Evolutionary conservation across 2,113 vertebrate species (phyloP).

Genomic region (Eidolon helvum): DNA sequence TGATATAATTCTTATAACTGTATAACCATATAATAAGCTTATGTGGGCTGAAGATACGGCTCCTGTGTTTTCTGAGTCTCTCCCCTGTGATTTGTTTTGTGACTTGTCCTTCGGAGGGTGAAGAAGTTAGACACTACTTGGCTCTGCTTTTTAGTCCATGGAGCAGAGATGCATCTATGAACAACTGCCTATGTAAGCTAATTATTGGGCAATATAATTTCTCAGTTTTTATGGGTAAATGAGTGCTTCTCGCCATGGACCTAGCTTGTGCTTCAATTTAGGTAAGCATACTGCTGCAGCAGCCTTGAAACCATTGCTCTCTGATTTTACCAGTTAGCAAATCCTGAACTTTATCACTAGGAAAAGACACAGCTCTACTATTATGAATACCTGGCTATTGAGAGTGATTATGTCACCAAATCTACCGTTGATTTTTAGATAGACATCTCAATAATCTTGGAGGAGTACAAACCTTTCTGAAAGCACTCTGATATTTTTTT

Average conservation of each 20-base stretch:
- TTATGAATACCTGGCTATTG: conserved; percentile 48
- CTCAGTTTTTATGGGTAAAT: conserved; percentile 30
- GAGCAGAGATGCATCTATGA: not conserved
- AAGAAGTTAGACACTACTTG: not conserved
- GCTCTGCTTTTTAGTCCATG: conserved; percentile 8
- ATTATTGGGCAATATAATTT: not conserved
- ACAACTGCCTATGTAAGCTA: not conserved
- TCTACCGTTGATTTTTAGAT: conserved; percentile 52
- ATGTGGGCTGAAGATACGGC: not conserved
- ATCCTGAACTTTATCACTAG: conserved; percentile 56
- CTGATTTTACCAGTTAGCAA: conserved; percentile 59
- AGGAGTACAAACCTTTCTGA: conserved; percentile 49
- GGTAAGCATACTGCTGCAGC: conserved; percentile 29
- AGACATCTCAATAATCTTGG: conserved; percentile 38
- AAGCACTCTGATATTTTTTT: conserved; percentile 53
- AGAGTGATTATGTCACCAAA: conserved; percentile 57
- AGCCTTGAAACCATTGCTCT: conserved; percentile 38
- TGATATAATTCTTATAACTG: conserved; percentile 6
- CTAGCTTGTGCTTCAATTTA: conserved; percentile 33
- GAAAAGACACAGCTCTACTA: conserved; percentile 43
- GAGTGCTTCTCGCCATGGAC: conserved; percentile 3
- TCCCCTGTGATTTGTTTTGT: conserved; percentile 43
- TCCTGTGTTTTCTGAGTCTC: not conserved
- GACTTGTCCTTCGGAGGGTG: conserved; percentile 6
- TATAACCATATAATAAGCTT: not conserved